phyloP scores from a whole-genome alignment of 2,797 vertebrate genomes.

The Rachycentron canadum region DNA sequence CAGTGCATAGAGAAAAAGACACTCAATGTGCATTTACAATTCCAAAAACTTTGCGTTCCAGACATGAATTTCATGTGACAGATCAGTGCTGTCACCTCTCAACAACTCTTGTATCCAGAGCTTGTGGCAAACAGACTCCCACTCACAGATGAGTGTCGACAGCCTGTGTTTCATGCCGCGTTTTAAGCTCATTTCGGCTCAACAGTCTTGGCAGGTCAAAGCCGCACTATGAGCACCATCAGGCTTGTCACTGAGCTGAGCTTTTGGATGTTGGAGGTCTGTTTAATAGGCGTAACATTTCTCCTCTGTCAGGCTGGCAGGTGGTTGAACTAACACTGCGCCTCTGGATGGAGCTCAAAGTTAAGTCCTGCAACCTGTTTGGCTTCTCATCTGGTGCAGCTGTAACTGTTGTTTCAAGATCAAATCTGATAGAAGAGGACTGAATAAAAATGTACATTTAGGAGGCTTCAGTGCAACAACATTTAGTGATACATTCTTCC shows the following conservation, averaged over 20 bases:
- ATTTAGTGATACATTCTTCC: constrained; percentile 13
- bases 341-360: constrained; percentile 45
- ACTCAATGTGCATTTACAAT: constrained; percentile 31
- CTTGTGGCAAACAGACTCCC: constrained; percentile 49
- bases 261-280: constrained; percentile 59
- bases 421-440: constrained; percentile 4
- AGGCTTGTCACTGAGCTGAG: constrained; percentile 61
- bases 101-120: constrained; percentile 44
- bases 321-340: constrained; percentile 53
- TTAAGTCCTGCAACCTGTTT: constrained; percentile 42
- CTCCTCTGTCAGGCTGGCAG: constrained; percentile 61
- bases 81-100: constrained; percentile 61
- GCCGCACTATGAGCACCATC: constrained; percentile 57
- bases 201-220: constrained; percentile 69
- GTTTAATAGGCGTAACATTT: constrained; percentile 68
- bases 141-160: constrained; percentile 51
- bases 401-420: neutral
- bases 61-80: constrained; percentile 42
- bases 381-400: constrained; percentile 19
- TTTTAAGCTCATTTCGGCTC: constrained; percentile 75
- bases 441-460: neutral
- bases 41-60: constrained; percentile 37
- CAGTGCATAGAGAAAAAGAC: constrained; percentile 15
- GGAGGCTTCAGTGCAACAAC: neutral
- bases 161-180: constrained; percentile 69